phyloP scores from a whole-genome alignment of 2,888 invertebrate genomes.

The Spodoptera littoralis region DNA sequence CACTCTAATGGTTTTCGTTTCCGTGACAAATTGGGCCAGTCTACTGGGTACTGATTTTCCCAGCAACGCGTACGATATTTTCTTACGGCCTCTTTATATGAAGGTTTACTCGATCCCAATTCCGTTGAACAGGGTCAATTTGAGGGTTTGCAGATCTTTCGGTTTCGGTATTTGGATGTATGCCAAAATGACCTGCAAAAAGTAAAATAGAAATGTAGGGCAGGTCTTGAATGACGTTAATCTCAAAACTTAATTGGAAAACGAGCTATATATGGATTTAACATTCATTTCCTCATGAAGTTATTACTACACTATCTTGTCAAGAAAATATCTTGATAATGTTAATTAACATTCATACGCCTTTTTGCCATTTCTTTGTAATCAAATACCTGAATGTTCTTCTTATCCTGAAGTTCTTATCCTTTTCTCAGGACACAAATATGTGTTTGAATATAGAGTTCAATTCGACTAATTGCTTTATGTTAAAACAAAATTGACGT shows the following conservation, averaged over 20 bases:
- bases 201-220: constrained; percentile 18
- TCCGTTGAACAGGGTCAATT: constrained; percentile 18
- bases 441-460: too few species aligned
- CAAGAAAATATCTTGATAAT: too few species aligned
- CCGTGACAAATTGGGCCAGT: constrained; percentile 44
- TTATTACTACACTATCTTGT: too few species aligned
- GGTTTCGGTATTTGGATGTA: constrained; percentile 27
- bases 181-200: constrained; percentile 39
- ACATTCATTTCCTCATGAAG: too few species aligned
- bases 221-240: constrained; percentile 6
- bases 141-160: constrained; percentile 33
- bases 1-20: constrained; percentile 47
- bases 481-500: too few species aligned
- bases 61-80: constrained; percentile 19
- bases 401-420: too few species aligned
- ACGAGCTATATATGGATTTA: too few species aligned
- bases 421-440: too few species aligned
- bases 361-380: too few species aligned
- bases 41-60: constrained; percentile 28
- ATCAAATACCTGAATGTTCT: too few species aligned
- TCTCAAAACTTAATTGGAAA: constrained; percentile 1
- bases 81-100: constrained; percentile 26
- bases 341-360: too few species aligned
- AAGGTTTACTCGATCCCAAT: constrained; percentile 20
- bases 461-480: too few species aligned